Base-by-base conservation (phyloP, 2,113 vertebrate genomes). In the Python bivittatus region DNA sequence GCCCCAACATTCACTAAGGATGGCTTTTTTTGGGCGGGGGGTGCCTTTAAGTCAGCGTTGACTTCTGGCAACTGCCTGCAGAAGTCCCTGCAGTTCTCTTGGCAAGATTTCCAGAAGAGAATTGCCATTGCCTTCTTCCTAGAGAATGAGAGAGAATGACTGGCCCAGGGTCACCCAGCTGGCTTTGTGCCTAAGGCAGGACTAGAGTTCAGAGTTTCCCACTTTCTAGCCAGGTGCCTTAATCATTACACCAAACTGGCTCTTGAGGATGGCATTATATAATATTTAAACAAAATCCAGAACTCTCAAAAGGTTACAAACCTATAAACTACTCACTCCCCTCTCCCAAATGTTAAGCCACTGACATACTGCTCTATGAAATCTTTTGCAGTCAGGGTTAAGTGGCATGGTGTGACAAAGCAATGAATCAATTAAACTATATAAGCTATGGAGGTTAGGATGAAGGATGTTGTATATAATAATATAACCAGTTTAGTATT, bases 391-490 rank as follows among this genome's bases (percentile, higher is more conserved):
- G 93, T 13, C 90, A 88, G 95, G 94, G 95, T 96, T 95, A 95
- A 94, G 95, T 6, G 56, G 95, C 93, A 92, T 93, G 56, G 92
- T 42, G 68, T 57, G 56, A 95, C 88, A 79, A 44, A 68, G 93
- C 90, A 9, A 95, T 97, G 96, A 97, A 98, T 97, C 97, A 97
- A 27, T 94, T 93, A 91, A 96, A 91, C 90, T 94, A 95, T 94
- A 58, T 85, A 83, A 86, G 68, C 93, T 96, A 88, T 92, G 11
- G 93, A 92, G 85, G 93, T 93, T 95, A 96, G 27, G 93, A 90
- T 85, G 95, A 95, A 92, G 86, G 96, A 95, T 93, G 95, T 94
- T 96, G 96, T 96, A 96, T 92, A 95, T 90, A 94, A 97, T 91
- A 90, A 79, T 97, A 93, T 96, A 96, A 95, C 96, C 90, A 84